Base-by-base conservation (phyloP, 92 coral and sea anemone species). In the Chrysogorgia sp. region DNA sequence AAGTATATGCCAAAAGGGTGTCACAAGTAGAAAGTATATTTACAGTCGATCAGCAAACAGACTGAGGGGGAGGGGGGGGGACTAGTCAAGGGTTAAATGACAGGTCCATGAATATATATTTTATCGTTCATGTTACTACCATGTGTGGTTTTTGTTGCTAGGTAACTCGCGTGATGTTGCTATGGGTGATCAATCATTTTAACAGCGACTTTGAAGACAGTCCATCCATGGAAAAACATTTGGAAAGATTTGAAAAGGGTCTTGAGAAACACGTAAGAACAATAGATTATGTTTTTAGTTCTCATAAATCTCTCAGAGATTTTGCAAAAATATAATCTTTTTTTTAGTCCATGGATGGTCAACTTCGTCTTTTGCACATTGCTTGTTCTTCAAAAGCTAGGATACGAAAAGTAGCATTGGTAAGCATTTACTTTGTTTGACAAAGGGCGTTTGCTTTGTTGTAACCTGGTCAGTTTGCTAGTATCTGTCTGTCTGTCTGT, bases 101-200 rank as follows among this genome's bases (percentile, higher is more conserved):
- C 10, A 8, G 50, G 50, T 43, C 10, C 17, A 8, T 43, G 17
- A 43, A 8, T 57, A 15, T 15, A 7, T 6, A 47, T 6, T 47
- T 15, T 47, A 47, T 7, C 15, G 15, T 47, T 47, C 53, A 15
- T 2, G 22, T 53, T 9, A n/a, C n/a, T n/a, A n/a, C n/a, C n/a
- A n/a, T n/a, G n/a, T n/a, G n/a, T n/a, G 13, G 24, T 12, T 63
- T 8, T 47, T 34, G 30, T 40, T 19, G 58, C 24, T 84, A 94
- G 98, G 98, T 94, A 59, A 94, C 98, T 48, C 97, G 98, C 13
- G 98, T 92, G 21, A 94, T 94, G 92, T 81, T 94, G 33, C 87
- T 94, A 19, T 94, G 98, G 98, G 98, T 88, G 14, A 94, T 91
- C 71, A 94, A 94, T 48, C 98, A 94, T 71, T 91, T 77, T 79